These are phyloP conservation scores for Tolmerus cingulatus DNA, from an alignment of 2,888 invertebrate species.

Conservation along the genomic window DNA sequence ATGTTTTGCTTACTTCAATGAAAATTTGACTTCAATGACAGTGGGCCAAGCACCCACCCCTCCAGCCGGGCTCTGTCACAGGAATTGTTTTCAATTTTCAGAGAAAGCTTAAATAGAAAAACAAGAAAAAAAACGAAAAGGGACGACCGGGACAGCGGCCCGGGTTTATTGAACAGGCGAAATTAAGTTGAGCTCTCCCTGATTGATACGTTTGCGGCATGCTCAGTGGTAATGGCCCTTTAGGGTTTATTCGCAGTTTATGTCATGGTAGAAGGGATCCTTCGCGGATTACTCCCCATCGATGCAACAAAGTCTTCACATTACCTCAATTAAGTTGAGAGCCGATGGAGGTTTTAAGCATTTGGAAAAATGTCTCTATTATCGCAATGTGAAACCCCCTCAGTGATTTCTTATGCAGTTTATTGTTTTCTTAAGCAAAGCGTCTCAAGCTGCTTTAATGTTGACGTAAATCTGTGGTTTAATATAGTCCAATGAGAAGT, in stretches of 20 bases:
- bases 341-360: background rate
- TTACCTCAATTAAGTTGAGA: background rate
- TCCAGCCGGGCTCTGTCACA: background rate
- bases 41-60: background rate
- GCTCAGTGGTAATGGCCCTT: background rate
- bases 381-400: background rate
- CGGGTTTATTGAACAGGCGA: background rate
- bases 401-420: background rate
- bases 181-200: background rate
- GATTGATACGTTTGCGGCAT: background rate
- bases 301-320: background rate
- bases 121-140: background rate
- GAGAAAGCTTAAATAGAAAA: background rate
- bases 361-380: background rate
- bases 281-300: background rate
- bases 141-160: background rate
- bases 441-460: no score
- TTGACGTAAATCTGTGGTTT: no score
- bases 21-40: conserved; percentile 15
- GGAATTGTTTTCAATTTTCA: background rate
- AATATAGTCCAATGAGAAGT: no score
- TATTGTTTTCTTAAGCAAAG: no score
- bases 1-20: conserved; percentile 39
- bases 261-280: background rate
- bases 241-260: background rate